Evolutionary conservation across 1,140 invertebrate genomes (phyloP).

Genomic region (Magallana ariakensis): DNA sequence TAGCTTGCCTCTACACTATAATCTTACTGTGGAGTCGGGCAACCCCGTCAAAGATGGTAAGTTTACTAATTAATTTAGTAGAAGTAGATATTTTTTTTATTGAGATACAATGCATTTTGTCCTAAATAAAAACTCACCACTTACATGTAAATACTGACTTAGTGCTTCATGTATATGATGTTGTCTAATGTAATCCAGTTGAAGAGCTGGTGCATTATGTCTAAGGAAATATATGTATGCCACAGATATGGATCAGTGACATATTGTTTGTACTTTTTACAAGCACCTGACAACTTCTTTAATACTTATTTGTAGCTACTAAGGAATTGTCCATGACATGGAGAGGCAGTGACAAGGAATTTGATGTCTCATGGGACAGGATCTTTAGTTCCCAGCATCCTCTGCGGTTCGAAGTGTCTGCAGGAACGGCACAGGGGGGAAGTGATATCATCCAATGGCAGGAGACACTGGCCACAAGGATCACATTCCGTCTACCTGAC

Average conservation of each 20-base stretch:
- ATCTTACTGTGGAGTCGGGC: not conserved
- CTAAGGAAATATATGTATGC: not conserved
- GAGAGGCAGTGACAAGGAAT: not conserved
- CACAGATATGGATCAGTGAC: too few relatives aligned
- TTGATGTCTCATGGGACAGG: constrained; percentile 45
- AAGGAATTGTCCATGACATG: not conserved
- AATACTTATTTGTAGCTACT: not conserved
- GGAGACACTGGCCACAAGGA: constrained; percentile 36
- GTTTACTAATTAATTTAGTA: not conserved
- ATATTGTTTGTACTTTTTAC: too few relatives aligned
- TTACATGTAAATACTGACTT: too few relatives aligned
- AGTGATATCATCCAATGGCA: constrained; percentile 58
- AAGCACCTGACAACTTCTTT: not conserved
- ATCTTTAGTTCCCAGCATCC: constrained; percentile 39
- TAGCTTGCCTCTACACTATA: not conserved
- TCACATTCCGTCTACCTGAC: constrained; percentile 34
- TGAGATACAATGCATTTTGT: not conserved
- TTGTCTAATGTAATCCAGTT: too few relatives aligned
- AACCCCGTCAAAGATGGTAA: constrained; percentile 28
- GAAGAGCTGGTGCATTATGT: too few relatives aligned
- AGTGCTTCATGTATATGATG: too few relatives aligned
- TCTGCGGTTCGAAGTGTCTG: constrained; percentile 53
- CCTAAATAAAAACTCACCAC: not conserved
- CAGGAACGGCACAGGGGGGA: constrained; percentile 47
- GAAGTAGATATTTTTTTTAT: not conserved